Percentiles rank a stretch among this genome's conserved stretches.
phyloP scores from a whole-genome alignment of 2,888 invertebrate species.

The Drosophila nr. perissopoda region DNA sequence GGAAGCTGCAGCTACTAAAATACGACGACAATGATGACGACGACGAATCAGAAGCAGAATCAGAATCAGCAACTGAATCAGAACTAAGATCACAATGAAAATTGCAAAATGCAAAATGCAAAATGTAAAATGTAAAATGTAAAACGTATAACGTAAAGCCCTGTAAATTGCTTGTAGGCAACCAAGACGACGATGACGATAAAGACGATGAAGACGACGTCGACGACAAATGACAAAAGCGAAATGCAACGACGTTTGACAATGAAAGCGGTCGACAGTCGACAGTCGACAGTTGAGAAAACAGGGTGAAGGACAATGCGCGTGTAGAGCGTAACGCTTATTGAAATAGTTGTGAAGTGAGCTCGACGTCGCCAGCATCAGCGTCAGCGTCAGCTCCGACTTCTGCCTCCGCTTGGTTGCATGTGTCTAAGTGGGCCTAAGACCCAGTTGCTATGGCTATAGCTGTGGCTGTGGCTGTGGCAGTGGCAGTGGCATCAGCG shows the following conservation, averaged over 20 bases:
- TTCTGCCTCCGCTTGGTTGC: slow-evolving; percentile 11
- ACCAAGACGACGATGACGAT: slow-evolving; percentile 19
- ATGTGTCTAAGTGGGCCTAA: slow-evolving; percentile 36
- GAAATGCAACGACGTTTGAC: slow-evolving; percentile 49
- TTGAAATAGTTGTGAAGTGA: slow-evolving; percentile 81
- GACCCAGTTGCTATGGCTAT: slow-evolving; percentile 12
- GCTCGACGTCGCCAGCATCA: slow-evolving; percentile 63
- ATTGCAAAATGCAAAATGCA: slow-evolving; percentile 59
- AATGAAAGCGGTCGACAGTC: slow-evolving; percentile 38
- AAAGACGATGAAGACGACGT: slow-evolving; percentile 6
- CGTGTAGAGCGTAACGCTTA: slow-evolving; percentile 77
- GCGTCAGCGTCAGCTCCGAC: slow-evolving; percentile 5
- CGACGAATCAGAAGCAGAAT: slow-evolving; percentile 35
- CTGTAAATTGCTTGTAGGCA: slow-evolving; percentile 69
- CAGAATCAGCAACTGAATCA: slow-evolving; percentile 40
- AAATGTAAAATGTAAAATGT: slow-evolving; percentile 19
- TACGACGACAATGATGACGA: slow-evolving; percentile 1
- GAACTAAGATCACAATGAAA: slow-evolving; percentile 51
- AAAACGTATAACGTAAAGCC: slow-evolving; percentile 60
- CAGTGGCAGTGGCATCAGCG: slow-evolving; percentile 21
- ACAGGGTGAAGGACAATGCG: slow-evolving; percentile 78
- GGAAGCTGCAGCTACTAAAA: slow-evolving; percentile 34
- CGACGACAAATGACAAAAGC: slow-evolving; percentile 46
- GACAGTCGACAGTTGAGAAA: slow-evolving; percentile 44
- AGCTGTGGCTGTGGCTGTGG: not conserved